phyloP scores from a whole-genome alignment of 2,888 invertebrate species.

The Kuschelorhynchus macadamiae region DNA sequence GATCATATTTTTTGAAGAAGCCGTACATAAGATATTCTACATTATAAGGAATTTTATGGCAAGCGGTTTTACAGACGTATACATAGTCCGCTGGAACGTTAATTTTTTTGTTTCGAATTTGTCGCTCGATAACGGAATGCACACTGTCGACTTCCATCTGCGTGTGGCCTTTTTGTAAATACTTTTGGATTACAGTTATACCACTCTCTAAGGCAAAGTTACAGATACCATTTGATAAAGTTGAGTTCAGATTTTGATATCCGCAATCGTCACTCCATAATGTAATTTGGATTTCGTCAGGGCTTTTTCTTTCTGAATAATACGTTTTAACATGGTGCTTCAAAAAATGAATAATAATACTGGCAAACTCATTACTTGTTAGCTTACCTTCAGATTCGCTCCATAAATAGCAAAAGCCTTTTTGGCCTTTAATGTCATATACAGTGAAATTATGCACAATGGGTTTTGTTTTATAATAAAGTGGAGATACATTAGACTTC shows the following conservation, averaged over 20 bases:
- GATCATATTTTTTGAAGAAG: constrained; percentile 25
- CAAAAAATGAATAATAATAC: constrained; percentile 40
- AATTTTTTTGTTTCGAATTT: constrained; percentile 41
- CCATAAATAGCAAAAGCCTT: background rate
- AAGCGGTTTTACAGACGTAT: too few species aligned
- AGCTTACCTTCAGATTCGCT: background rate
- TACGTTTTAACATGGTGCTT: background rate
- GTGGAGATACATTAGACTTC: too few species aligned
- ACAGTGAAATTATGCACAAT: too few species aligned
- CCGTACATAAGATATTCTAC: constrained; percentile 38
- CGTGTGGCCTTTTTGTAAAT: constrained; percentile 49
- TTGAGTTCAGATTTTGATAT: constrained; percentile 35
- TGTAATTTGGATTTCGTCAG: constrained; percentile 18
- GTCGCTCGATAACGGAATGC: constrained; percentile 47
- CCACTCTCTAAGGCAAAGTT: constrained; percentile 36
- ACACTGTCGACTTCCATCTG: constrained; percentile 52
- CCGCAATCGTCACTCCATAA: constrained; percentile 34
- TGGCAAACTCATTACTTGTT: constrained; percentile 3
- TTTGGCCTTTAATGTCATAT: too few species aligned
- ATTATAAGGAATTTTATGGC: constrained; percentile 40
- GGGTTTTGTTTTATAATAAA: too few species aligned
- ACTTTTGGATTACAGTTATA: constrained; percentile 47
- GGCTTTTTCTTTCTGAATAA: background rate
- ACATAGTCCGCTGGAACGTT: constrained; percentile 49
- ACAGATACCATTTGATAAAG: constrained; percentile 43